phyloP scores from a whole-genome alignment of 2,888 invertebrate species.

The Eulithis testata region DNA sequence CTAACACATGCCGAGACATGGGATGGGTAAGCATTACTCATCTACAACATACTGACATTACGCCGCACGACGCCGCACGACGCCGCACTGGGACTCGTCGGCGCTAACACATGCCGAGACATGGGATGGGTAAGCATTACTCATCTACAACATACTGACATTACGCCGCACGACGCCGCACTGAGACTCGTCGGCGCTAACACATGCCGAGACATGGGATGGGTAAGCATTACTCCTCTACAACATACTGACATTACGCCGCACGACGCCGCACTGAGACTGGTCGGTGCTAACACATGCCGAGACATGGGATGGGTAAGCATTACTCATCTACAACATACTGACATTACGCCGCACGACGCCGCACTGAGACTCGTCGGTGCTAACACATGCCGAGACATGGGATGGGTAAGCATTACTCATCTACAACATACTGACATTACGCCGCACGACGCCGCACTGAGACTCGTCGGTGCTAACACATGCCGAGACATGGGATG shows the following conservation, averaged over 20 bases:
- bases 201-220: slow-evolving; percentile 85
- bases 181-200: slow-evolving; percentile 93
- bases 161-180: slow-evolving; percentile 88
- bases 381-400: slow-evolving; percentile 89
- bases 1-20: slow-evolving; percentile 88
- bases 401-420: slow-evolving; percentile 45
- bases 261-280: slow-evolving; percentile 89
- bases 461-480: slow-evolving; percentile 93
- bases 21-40: slow-evolving; percentile 45
- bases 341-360: slow-evolving; percentile 88
- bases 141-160: too few relatives aligned
- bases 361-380: slow-evolving; percentile 92
- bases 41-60: too few relatives aligned
- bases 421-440: too few relatives aligned
- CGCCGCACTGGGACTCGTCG: slow-evolving; percentile 91
- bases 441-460: slow-evolving; percentile 89
- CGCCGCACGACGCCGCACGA: slow-evolving; percentile 86
- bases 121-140: slow-evolving; percentile 45
- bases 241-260: too few relatives aligned
- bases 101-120: slow-evolving; percentile 90
- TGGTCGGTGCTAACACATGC: slow-evolving; percentile 94
- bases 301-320: slow-evolving; percentile 62
- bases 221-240: slow-evolving; percentile 42
- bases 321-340: too few relatives aligned
- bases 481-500: slow-evolving; percentile 85